Conservation (phyloP, 2,113 vertebrate genomes). For the Mustela lutreola region DNA sequence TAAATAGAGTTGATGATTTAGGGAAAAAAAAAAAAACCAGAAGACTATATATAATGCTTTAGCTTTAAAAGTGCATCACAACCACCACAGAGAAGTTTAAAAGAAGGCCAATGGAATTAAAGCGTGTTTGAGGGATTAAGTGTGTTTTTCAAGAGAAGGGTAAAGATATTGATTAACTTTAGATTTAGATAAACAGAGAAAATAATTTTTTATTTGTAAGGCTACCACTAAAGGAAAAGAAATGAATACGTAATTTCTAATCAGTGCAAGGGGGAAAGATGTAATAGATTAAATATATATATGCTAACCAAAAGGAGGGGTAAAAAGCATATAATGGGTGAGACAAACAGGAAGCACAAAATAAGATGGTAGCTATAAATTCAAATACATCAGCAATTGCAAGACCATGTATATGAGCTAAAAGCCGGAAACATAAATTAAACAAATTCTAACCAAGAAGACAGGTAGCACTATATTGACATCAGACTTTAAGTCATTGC, state of each 20-base stretch:
- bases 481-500: background rate
- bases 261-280: background rate
- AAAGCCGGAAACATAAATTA: background rate
- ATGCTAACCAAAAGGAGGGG: background rate
- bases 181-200: conserved; percentile 52
- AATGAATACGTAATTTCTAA: conserved; percentile 4
- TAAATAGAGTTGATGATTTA: background rate
- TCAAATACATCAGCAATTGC: background rate
- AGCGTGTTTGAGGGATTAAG: conserved; percentile 44
- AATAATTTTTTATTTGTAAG: conserved; percentile 41
- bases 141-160: conserved; percentile 32
- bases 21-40: too few species aligned
- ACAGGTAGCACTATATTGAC: background rate
- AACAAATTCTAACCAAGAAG: background rate
- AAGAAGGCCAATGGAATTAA: background rate
- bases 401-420: background rate
- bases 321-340: background rate
- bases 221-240: background rate
- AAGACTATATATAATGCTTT: background rate
- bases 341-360: background rate
- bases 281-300: background rate
- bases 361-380: background rate
- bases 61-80: conserved; percentile 10
- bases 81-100: background rate
- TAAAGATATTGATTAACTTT: conserved; percentile 55